Base-by-base conservation (phyloP, 2,113 vertebrate species). In the Piliocolobus tephrosceles region DNA sequence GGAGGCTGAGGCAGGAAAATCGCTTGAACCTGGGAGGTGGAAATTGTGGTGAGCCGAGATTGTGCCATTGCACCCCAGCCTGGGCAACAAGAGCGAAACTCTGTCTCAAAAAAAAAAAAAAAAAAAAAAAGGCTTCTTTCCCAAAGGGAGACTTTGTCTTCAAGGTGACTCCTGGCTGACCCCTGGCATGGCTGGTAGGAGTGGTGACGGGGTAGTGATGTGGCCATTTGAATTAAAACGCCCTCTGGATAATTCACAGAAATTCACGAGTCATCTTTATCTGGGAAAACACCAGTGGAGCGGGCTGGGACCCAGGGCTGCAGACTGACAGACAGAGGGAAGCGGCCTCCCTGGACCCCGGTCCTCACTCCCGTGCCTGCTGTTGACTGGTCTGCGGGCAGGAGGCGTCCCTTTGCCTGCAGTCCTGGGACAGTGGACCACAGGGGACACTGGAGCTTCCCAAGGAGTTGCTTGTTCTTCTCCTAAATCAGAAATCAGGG, bases 261-360 rank as follows among this genome's bases (percentile, higher is more conserved):
- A 97, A 75, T 32, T 14, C 4, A 2, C 93, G 98, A 96, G 81
- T 97, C 96, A 88, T 64, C 64, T 97, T 96, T 96, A 93, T 96
- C 97, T 92, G 35, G 3, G 78, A 32, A 96, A 96, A 86, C 61
- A 50, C n/a, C 23, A 3, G 40, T 0, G 27, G 88, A 16, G 3
- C 57, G 12, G 38, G 68, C 64, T 25, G 57, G 64, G 82, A 12
- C 43, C 30, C 27, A 43, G 43, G 75, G 75, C 43, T 57, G 10
- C 1, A 27, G 88, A 50, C 16, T 32, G 45, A 78, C 1, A 50
- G 18, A 50, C 30, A 78, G 43, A 78, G 75, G 23, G 20, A 43
- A 30, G 35, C 25, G 6, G 3, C 12, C 38, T 94, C 52, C 72
- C 61, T 32, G 70, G 38, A 35, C 18, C n/a, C 17, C 1, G 40